Evolutionary conservation across 2,888 invertebrate species (phyloP).

Genomic region (Coenonympha arcania): DNA sequence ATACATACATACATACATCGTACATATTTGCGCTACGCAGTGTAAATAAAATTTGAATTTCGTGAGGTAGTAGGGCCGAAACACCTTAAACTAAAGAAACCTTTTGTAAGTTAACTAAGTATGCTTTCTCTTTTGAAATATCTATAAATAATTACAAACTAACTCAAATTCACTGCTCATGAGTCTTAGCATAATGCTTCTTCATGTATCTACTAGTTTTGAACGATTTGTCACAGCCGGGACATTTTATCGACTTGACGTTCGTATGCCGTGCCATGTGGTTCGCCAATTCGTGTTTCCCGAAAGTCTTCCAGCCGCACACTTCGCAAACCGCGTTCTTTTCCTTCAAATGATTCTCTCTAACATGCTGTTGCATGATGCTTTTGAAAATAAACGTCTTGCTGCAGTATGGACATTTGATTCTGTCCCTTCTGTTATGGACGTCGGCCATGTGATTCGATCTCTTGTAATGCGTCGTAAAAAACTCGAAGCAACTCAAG

Average conservation of each 20-base stretch:
- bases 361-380: conserved; percentile 34
- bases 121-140: neutral
- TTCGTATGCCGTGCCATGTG: conserved; percentile 40
- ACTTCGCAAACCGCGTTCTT: conserved; percentile 38
- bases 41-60: too few relatives aligned
- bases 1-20: conserved; percentile 33
- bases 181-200: conserved; percentile 35
- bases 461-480: conserved; percentile 28
- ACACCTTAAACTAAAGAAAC: too few relatives aligned
- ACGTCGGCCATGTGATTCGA: conserved; percentile 28
- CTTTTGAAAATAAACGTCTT: conserved; percentile 29
- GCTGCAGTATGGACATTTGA: conserved; percentile 28
- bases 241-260: conserved; percentile 36
- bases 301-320: conserved; percentile 38
- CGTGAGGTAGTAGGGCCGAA: too few relatives aligned
- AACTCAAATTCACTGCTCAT: conserved; percentile 18
- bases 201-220: conserved; percentile 38
- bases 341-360: conserved; percentile 38
- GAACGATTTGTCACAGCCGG: conserved; percentile 36
- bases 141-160: neutral
- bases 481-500: conserved; percentile 26
- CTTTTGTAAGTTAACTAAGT: too few relatives aligned
- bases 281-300: conserved; percentile 28
- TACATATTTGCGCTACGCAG: conserved; percentile 32
- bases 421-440: conserved; percentile 26